Evolutionary conservation across 2,113 vertebrate species (phyloP), one percentile per base, ranked within the genome.

Genomic region (Arvicanthis niloticus): DNA sequence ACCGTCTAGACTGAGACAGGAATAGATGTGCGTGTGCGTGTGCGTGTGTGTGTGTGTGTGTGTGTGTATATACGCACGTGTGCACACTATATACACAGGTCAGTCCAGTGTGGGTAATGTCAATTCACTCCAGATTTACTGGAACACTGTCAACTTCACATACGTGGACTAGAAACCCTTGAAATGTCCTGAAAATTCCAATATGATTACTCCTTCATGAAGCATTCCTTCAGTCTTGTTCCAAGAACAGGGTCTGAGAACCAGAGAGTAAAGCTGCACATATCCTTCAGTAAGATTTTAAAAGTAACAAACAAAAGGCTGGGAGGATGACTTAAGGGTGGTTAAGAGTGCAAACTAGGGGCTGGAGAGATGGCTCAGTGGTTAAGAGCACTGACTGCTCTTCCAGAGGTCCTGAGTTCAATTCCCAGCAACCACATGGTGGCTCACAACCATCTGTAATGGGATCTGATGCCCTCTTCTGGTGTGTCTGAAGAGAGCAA

Each of bases 71-170:
- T 19, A 45, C 45, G 45, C 45, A 45, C 45, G 3, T 11, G 19
- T 19, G 31, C 22, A 53, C 13, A 19, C 53, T 84, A 7, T 58
- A 12, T 29, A 75, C 48, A 72, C 45, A 91, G 51, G 65, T 94
- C 82, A 6, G 2, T 24, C 37, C 81, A 76, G 80, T 58, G 65
- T 67, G 81, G n/a, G 48, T 22, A 77, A 37, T 80, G 91, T 95
- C 93, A 81, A 85, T 86, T 92, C 86, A 94, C 97, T 94, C 89
- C 96, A 97, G 91, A 96, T 95, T 89, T 94, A 68, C 67, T 94
- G 96, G 91, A 93, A 96, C 62, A 67, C 67, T 4, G 70, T 91
- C 91, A 70, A 11, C 72, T 72, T 81, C 89, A 93, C 96, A 96
- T 96, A 94, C 92, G 82, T 93, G 93, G 73, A 73, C 68, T 76